Base-by-base conservation (phyloP, 2,888 invertebrate species). In the Plagodis pulveraria region DNA sequence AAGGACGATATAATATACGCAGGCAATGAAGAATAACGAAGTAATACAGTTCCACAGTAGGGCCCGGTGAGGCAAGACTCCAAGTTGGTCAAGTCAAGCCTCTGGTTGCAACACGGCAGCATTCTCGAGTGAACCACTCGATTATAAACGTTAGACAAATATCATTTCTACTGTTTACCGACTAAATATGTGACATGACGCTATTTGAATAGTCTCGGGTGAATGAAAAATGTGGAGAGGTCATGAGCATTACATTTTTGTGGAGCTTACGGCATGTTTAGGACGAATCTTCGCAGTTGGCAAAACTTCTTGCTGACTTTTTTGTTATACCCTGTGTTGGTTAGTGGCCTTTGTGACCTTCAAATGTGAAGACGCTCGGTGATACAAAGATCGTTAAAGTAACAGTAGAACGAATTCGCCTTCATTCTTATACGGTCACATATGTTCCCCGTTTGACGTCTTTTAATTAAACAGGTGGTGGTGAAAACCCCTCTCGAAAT, bases 31-130 rank as follows among this genome's bases (percentile, higher is more conserved):
- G 54, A 50, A 59, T 55, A 58, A 34, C 11, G 32, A 50, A 32
- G 49, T 47, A 45, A 44, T 41, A 46, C 50, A 48, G 33, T 43
- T 58, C 65, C 46, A 46, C 53, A 61, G 63, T 55, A 57, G 52
- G 50, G 62, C 56, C 60, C 35, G 42, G 45, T 69, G 67, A 57
- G 43, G 69, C 69, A 69, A 69, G 62, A 41, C 62, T 56, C 52
- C 49, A 58, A 61, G 57, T 67, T 69, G 67, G 69, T 69, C 69
- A 69, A 67, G 66, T 67, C 69, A 65, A 67, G 65, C 60, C 52
- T 12, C 5, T 45, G 32, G 63, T 65, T 67, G 63, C 65, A 62
- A 65, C 58, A 69, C 59, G n/a, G 51, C 57, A 47, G 65, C 62
- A 62, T 67, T 67, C 69, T 67, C 61, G 53, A 56, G 47, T 50